These are phyloP conservation scores for Anser brachyrhynchus DNA, from an alignment of 2,113 vertebrate species.

Conservation along the genomic window DNA sequence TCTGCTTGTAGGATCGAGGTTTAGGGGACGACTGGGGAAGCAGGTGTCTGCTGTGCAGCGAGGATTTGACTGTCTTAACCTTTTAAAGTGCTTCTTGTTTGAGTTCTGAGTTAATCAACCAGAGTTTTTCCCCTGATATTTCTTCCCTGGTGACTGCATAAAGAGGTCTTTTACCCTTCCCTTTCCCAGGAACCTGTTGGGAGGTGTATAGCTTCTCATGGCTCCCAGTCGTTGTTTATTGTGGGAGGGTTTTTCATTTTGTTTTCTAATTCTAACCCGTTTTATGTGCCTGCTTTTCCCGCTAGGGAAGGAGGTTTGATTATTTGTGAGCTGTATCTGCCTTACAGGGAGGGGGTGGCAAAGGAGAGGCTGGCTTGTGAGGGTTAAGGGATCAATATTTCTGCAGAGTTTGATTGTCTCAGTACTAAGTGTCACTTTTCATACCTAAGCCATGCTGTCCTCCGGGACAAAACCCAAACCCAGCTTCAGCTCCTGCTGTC, in stretches of 20 bases:
- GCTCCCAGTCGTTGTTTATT: rapidly evolving
- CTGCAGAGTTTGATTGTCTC: not conserved
- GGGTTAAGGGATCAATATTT: not conserved
- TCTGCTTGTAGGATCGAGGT: rapidly evolving
- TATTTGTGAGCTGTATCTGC: not conserved
- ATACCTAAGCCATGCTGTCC: not conserved
- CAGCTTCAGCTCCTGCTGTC: not conserved
- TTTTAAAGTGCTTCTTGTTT: not conserved
- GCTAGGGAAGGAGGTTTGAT: not conserved
- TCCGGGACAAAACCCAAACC: not conserved
- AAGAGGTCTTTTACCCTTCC: not conserved
- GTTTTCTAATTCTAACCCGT: not conserved
- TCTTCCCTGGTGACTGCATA: not conserved
- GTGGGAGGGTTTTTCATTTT: not conserved
- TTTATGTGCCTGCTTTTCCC: not conserved
- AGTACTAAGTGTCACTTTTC: not conserved
- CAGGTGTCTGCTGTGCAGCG: not conserved
- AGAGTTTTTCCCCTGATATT: not conserved
- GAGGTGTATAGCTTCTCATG: not conserved
- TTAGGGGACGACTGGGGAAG: rapidly evolving
- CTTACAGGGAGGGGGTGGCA: not conserved
- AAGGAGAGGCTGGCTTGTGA: not conserved
- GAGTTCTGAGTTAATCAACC: not conserved
- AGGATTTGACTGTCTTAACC: not conserved
- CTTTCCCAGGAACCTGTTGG: not conserved